phyloP scores from a whole-genome alignment of 2,113 vertebrate species.

The Megaceryle maxima region DNA sequence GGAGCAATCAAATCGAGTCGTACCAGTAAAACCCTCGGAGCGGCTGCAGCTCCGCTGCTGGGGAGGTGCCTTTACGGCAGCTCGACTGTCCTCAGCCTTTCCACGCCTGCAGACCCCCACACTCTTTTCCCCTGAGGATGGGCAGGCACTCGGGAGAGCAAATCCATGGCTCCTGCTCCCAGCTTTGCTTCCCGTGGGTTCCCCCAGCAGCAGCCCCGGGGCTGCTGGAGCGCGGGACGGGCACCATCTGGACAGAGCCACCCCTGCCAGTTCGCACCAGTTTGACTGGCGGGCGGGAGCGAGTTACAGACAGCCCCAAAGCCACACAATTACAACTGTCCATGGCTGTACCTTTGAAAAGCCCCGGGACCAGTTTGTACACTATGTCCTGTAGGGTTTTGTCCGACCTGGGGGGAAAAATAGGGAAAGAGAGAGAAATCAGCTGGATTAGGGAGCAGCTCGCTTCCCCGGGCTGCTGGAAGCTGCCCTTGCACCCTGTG shows the following conservation, averaged over 20 bases:
- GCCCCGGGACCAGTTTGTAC: slow-evolving; percentile 92
- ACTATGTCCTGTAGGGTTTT: slow-evolving; percentile 95
- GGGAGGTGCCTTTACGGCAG: not conserved
- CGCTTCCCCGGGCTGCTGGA: not conserved
- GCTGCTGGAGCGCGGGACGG: not conserved
- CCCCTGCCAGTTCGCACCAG: not conserved
- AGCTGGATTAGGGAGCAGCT: not conserved
- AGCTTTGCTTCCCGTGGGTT: not conserved
- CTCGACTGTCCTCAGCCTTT: not conserved
- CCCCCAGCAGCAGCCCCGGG: not conserved
- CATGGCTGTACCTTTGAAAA: slow-evolving; percentile 86
- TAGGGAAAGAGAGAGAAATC: not conserved
- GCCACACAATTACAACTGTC: rapidly evolving
- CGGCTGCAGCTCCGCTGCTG: not conserved
- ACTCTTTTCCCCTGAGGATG: not conserved
- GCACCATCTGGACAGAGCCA: rapidly evolving
- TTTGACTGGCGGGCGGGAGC: not conserved
- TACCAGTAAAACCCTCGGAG: not conserved
- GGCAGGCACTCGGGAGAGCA: not conserved
- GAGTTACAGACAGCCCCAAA: not conserved
- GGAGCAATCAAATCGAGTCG: not conserved
- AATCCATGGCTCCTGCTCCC: not conserved
- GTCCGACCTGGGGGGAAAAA: slow-evolving; percentile 79
- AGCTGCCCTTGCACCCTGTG: rapidly evolving
- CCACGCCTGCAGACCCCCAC: not conserved